Evolutionary conservation across 2,797 vertebrate genomes (phyloP), one percentile per base, ranked within the genome.

Genomic region (Agapornis canus): DNA sequence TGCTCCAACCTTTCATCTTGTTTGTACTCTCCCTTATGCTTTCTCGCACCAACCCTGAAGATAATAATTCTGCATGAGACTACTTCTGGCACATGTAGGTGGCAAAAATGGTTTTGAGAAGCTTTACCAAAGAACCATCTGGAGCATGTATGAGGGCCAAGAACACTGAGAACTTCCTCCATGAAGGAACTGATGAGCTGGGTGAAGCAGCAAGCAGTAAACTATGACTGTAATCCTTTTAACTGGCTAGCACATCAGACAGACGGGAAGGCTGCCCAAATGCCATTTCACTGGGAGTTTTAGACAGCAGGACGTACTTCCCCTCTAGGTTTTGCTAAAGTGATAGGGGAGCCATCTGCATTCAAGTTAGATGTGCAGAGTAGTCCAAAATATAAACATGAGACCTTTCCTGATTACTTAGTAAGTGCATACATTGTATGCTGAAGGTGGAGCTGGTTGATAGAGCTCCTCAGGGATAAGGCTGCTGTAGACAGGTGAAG

Each of bases 51-150:
- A 86, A 32, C 35, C 13, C 73, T 79, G 69, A 75, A 89, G 82
- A 87, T 73, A 92, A 70, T 76, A 77, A 84, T 56, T 87, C 17
- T 87, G 27, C 13, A 16, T 65, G 52, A 68, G 60, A 66, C 31
- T 86, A 42, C 57, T 91, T 82, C 82, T 79, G 59, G 59, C 42
- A 35, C 5, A 5, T 13, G 40, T 76, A 1, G 3, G 73, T 92
- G 81, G 80, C 63, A 91, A 66, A 91, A 85, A 42, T 57, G 89
- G 61, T 73, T 88, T 90, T 47, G 63, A 63, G 42, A 72, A 94
- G 40, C 92, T 95, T 91, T 82, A 76, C 90, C 80, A 52, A 42
- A 92, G 77, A 89, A n/a, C 90, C 86, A 60, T 90, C 59, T 94
- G 93, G 83, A 92, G 80, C 31, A 3, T 16, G 19, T 60, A 1